phyloP scores from a whole-genome alignment of 2,113 vertebrate genomes.

The Gorilla gorilla region DNA sequence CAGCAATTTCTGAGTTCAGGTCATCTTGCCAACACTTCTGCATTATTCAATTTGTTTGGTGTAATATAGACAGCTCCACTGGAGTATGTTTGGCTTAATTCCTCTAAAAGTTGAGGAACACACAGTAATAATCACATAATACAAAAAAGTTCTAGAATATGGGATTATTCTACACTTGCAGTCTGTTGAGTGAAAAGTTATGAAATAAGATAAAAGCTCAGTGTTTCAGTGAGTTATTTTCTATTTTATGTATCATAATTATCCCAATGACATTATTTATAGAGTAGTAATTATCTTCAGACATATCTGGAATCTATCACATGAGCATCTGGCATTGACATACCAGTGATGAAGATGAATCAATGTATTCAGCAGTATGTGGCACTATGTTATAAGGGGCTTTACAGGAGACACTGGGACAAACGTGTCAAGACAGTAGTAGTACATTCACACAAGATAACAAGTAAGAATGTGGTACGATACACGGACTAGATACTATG shows the following conservation, averaged over 20 bases:
- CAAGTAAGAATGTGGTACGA: conserved; percentile 55
- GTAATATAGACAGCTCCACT: neutral
- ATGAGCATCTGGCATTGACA: conserved; percentile 34
- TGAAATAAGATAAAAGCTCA: neutral
- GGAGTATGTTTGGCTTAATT: neutral
- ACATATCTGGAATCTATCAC: conserved; percentile 59
- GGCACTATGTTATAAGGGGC: neutral
- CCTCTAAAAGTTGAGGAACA: neutral
- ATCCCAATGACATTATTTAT: neutral
- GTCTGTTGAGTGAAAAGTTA: neutral
- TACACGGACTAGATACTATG: conserved; percentile 75
- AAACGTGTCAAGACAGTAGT: conserved; percentile 72
- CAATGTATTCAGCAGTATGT: neutral
- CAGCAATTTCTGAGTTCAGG: conserved; percentile 15
- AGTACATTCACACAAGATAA: conserved; percentile 68
- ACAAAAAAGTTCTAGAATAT: neutral
- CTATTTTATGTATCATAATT: neutral
- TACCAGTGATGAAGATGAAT: conserved; percentile 59
- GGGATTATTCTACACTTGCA: neutral
- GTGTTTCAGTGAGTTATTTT: neutral
- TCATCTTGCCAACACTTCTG: neutral
- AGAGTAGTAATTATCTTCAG: conserved; percentile 24
- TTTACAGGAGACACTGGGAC: conserved; percentile 48
- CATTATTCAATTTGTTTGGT: neutral
- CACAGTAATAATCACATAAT: neutral